These are phyloP conservation scores for Nipponia nippon DNA, from an alignment of 2,113 vertebrate genomes.

Conservation along the genomic window DNA sequence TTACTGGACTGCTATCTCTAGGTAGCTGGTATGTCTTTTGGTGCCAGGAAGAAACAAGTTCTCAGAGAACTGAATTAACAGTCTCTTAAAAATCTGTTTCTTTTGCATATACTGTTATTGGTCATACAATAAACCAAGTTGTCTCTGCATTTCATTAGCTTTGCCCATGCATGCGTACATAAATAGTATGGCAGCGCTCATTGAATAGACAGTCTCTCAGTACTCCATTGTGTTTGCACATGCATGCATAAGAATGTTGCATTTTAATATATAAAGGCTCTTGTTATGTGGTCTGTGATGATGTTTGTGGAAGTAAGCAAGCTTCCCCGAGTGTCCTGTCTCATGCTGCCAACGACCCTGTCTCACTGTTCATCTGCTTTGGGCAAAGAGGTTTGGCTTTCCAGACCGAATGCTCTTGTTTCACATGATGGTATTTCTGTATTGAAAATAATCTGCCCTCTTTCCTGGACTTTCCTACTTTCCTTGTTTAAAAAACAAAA, in stretches of 20 bases:
- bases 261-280: constrained; percentile 24
- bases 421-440: neutral
- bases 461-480: neutral
- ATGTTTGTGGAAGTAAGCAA: neutral
- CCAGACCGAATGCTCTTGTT: neutral
- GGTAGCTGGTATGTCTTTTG: neutral
- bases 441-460: neutral
- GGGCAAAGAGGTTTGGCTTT: neutral
- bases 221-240: constrained; percentile 53
- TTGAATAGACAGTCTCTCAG: neutral
- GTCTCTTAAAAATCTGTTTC: neutral
- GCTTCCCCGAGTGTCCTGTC: neutral
- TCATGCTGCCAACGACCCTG: neutral
- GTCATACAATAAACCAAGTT: neutral
- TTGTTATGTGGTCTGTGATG: neutral
- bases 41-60: neutral
- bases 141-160: constrained; percentile 12
- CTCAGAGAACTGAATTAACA: neutral
- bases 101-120: neutral
- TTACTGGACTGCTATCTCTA: neutral
- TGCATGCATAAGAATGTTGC: constrained; percentile 42
- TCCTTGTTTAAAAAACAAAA: neutral
- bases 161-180: constrained; percentile 42
- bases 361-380: neutral
- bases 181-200: neutral